Percentiles rank a stretch among this genome's conserved stretches.
These are phyloP conservation scores for Hemicordylus capensis DNA, from an alignment of 2,113 vertebrate species.

Conservation along the genomic window DNA sequence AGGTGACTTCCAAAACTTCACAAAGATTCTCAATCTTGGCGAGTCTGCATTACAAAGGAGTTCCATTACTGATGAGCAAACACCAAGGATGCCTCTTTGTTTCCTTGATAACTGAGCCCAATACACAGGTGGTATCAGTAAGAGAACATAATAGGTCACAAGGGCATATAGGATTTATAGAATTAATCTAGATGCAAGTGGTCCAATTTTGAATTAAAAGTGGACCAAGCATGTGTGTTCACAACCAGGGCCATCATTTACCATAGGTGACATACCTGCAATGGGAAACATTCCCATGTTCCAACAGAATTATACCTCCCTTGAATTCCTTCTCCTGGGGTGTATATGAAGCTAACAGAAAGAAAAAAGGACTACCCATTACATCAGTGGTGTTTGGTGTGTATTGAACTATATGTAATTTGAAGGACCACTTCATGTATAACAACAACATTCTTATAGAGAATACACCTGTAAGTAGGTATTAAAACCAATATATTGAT, in stretches of 20 bases:
- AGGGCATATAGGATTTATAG: neutral
- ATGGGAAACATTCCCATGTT: neutral
- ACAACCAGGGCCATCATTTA: neutral
- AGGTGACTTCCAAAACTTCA: neutral
- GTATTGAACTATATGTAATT: neutral
- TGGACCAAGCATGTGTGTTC: too few relatives aligned
- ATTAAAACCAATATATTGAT: neutral
- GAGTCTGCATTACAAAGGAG: neutral
- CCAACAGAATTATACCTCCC: neutral
- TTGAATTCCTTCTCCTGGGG: neutral
- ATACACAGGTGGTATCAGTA: neutral
- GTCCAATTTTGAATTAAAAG: too few relatives aligned
- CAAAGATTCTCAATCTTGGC: neutral
- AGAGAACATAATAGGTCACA: neutral
- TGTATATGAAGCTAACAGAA: neutral
- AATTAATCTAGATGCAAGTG: neutral
- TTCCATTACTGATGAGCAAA: neutral
- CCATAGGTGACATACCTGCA: neutral
- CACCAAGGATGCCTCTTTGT: neutral
- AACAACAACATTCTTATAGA: neutral
- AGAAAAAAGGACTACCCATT: neutral
- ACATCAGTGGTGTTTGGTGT: too few relatives aligned
- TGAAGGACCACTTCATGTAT: neutral
- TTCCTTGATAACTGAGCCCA: neutral
- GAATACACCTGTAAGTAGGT: neutral